Evolutionary conservation across 2,888 invertebrate genomes (phyloP).

Genomic region (Nomada lathburiana): DNA sequence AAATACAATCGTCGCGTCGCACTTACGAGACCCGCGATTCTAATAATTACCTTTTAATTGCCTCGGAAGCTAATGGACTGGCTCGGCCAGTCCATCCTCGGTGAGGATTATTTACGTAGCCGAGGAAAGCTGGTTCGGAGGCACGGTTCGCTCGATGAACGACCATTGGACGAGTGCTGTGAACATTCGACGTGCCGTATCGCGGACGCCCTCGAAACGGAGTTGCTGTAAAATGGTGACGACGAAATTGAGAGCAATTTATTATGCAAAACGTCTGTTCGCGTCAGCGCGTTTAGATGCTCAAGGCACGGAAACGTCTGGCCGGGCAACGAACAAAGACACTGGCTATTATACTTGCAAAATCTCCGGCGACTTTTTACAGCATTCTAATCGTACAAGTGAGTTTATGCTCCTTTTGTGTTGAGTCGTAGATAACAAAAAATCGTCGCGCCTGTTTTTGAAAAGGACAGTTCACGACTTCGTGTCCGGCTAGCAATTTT

Average conservation of each 20-base stretch:
- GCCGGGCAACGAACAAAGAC: slow-evolving; percentile 6
- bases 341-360: slow-evolving; percentile 30
- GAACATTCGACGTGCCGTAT: no score
- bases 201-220: not conserved
- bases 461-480: not conserved
- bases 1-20: not conserved
- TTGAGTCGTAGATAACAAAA: not conserved
- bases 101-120: no score
- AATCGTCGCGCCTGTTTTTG: not conserved
- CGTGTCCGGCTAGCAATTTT: no score
- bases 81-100: no score
- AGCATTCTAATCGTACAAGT: not conserved
- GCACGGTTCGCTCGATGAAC: no score
- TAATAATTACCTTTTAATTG: not conserved
- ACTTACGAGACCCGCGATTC: not conserved
- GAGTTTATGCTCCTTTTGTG: slow-evolving; percentile 14
- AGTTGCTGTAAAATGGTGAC: no score
- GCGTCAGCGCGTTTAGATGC: not conserved
- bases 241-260: slow-evolving; percentile 26
- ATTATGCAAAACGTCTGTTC: slow-evolving; percentile 25
- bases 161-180: no score
- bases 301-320: slow-evolving; percentile 22
- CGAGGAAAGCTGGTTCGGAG: no score
- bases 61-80: not conserved
- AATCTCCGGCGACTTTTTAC: not conserved